A percentile compares a stretch with the other conserved stretches of the same genome.
These are phyloP conservation scores for Pseudocheirus occidentalis DNA, from an alignment of 2,797 vertebrate genomes.

Conservation along the genomic window DNA sequence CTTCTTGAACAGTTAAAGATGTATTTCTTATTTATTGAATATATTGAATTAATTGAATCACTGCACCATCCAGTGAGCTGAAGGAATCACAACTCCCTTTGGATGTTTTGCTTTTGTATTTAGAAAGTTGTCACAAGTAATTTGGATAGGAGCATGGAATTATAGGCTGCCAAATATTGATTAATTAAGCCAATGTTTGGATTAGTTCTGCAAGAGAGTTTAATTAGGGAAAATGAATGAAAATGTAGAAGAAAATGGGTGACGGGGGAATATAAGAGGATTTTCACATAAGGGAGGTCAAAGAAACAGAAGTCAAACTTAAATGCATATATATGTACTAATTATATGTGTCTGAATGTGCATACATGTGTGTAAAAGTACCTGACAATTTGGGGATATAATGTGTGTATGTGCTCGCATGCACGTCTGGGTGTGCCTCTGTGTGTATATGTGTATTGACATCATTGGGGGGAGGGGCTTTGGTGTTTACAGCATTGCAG, in stretches of 20 bases:
- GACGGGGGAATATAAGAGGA: constrained; percentile 54
- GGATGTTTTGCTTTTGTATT: constrained; percentile 82
- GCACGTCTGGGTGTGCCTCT: neutral
- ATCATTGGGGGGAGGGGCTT: neutral
- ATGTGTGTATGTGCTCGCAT: neutral
- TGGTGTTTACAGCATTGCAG: neutral
- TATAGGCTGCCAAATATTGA: constrained; percentile 87
- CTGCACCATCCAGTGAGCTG: constrained; percentile 58
- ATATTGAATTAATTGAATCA: constrained; percentile 78
- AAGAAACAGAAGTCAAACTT: constrained; percentile 37
- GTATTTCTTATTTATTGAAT: constrained; percentile 81
- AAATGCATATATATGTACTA: neutral
- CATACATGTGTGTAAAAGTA: rapidly evolving
- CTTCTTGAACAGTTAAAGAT: constrained; percentile 68
- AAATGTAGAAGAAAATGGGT: constrained; percentile 80
- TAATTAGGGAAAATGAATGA: constrained; percentile 87
- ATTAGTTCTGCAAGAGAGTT: constrained; percentile 89
- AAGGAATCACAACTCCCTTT: constrained; percentile 74
- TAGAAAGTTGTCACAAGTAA: constrained; percentile 89
- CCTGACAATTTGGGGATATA: neutral
- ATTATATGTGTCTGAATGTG: neutral
- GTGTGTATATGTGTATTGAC: neutral
- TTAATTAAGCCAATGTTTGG: constrained; percentile 89
- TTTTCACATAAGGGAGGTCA: constrained; percentile 50
- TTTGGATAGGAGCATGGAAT: constrained; percentile 80